Conservation (phyloP, 1,140 invertebrate genomes). For the Orchestia grillus region DNA sequence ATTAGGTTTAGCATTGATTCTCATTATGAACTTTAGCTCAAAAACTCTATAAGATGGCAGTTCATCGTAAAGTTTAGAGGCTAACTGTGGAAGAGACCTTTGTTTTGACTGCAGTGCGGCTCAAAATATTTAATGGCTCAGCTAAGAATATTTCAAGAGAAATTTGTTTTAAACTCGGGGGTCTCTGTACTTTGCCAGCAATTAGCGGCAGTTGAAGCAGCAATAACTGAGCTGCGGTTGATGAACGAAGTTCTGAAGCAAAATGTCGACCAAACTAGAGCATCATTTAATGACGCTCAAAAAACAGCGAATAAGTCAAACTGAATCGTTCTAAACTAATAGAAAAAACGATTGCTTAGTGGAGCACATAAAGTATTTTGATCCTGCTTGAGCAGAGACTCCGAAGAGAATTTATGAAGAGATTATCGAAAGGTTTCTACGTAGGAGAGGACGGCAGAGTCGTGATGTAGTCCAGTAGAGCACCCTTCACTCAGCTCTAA, state of each 20-base stretch:
- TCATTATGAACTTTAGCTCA: neutral
- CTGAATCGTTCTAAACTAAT: neutral
- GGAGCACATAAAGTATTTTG: neutral
- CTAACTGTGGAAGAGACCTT: neutral
- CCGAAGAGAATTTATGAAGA: neutral
- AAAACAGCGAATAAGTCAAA: neutral
- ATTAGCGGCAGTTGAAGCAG: neutral
- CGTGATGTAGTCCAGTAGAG: constrained; percentile 41
- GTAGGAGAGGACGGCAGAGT: neutral
- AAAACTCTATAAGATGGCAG: neutral
- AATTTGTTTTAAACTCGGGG: neutral
- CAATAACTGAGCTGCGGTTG: neutral
- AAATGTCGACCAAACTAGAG: neutral
- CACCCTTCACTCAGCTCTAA: constrained; percentile 14
- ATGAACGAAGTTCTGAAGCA: neutral
- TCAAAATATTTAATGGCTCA: neutral
- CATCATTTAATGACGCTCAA: neutral
- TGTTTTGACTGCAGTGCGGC: neutral
- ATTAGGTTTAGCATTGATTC: neutral
- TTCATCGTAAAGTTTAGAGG: neutral
- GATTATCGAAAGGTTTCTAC: neutral
- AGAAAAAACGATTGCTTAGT: neutral
- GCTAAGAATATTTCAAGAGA: neutral
- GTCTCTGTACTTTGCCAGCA: neutral
- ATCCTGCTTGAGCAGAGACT: neutral